phyloP scores from a whole-genome alignment of 2,797 vertebrate genomes.

The Heterohyrax brucei region DNA sequence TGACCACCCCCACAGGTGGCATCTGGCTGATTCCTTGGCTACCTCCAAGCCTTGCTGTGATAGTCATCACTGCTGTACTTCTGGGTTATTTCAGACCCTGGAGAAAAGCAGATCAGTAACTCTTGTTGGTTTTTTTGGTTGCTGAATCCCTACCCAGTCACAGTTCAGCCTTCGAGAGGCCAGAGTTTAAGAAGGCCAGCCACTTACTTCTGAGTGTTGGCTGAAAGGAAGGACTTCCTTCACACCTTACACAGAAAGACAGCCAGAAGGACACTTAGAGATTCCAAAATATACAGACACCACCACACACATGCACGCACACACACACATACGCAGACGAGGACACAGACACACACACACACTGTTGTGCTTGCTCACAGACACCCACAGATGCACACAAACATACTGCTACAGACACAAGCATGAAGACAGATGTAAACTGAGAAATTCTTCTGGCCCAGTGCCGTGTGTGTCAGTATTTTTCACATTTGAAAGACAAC shows the following conservation, averaged over 20 bases:
- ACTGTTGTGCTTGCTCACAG: not conserved
- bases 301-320: not conserved
- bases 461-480: accelerated
- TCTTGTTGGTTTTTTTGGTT: not conserved
- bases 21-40: not conserved
- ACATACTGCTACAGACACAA: not conserved
- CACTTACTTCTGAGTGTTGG: not conserved
- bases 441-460: not conserved
- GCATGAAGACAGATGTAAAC: not conserved
- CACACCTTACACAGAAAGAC: not conserved
- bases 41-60: not conserved
- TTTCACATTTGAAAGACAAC: not conserved
- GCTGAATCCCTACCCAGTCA: not conserved
- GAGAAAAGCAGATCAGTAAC: constrained; percentile 21
- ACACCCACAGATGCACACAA: not conserved
- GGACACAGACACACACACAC: too few species aligned
- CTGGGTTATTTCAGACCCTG: constrained; percentile 40
- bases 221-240: not conserved
- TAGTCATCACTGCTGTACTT: not conserved
- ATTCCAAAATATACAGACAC: not conserved
- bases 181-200: not conserved
- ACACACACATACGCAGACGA: not conserved
- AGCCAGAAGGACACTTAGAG: not conserved
- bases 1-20: not conserved
- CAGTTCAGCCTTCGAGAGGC: not conserved